These are phyloP conservation scores for Loris lydekkerianus DNA, from an alignment of 2,797 vertebrate species.

Conservation along the genomic window DNA sequence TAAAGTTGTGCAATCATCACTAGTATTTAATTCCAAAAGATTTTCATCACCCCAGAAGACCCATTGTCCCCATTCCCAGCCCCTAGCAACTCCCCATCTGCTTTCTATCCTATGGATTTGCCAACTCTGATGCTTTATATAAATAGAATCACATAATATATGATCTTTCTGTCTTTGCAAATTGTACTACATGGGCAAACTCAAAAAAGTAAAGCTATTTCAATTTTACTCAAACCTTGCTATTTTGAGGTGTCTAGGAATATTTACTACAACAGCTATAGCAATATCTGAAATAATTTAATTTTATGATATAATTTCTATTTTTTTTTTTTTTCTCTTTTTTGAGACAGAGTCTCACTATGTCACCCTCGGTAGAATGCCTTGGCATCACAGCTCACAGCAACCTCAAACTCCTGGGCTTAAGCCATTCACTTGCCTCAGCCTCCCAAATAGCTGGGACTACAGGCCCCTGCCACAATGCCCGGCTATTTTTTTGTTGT, in stretches of 20 bases:
- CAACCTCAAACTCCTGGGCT: no score
- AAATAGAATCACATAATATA: neutral
- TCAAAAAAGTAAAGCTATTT: slow-evolving; percentile 6
- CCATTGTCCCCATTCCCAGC: neutral
- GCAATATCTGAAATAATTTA: neutral
- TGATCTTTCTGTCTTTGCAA: neutral
- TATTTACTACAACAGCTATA: neutral
- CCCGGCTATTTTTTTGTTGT: no score
- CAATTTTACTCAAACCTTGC: neutral
- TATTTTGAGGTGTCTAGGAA: neutral
- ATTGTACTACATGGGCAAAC: neutral
- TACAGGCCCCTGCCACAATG: no score
- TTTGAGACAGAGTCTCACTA: no score
- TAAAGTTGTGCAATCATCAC: neutral
- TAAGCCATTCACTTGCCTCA: no score
- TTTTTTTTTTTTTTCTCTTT: neutral
- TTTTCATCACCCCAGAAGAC: neutral
- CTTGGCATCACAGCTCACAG: no score
- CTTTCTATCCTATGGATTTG: neutral
- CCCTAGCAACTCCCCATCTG: neutral
- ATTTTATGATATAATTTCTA: neutral
- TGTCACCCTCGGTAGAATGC: no score
- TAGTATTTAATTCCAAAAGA: neutral
- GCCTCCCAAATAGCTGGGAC: no score
- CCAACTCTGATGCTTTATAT: neutral